phyloP scores from a whole-genome alignment of 2,113 vertebrate species.

The Ondatra zibethicus region DNA sequence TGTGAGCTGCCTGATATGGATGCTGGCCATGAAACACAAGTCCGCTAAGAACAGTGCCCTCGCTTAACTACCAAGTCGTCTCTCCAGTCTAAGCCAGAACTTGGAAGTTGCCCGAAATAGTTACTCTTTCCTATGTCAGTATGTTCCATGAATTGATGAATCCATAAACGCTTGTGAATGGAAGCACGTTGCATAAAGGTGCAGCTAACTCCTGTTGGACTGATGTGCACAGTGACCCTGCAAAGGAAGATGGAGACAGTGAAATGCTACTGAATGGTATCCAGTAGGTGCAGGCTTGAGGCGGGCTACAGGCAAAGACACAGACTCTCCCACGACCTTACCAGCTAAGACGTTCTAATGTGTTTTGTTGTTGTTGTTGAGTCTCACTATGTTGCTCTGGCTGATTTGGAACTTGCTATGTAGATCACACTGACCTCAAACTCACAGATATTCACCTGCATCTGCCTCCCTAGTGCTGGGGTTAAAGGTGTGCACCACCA shows the following conservation, averaged over 20 bases:
- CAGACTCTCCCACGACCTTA: no score
- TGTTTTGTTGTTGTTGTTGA: background rate
- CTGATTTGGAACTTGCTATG: background rate
- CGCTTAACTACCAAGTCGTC: background rate
- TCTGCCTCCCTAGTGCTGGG: background rate
- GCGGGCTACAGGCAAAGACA: background rate
- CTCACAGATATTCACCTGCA: background rate
- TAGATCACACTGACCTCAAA: background rate
- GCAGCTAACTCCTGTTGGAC: background rate
- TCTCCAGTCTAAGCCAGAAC: no score
- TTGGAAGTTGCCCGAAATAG: background rate
- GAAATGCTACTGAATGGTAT: background rate
- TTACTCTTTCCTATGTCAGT: background rate
- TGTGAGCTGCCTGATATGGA: background rate
- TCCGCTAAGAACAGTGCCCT: background rate
- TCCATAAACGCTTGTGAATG: background rate
- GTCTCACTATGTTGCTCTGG: background rate
- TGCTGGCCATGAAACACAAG: background rate
- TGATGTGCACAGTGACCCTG: background rate
- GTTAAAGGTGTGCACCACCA: background rate
- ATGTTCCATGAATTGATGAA: background rate
- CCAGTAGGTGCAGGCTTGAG: background rate
- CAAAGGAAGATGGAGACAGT: background rate
- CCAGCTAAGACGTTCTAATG: background rate
- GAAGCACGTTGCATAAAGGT: slow-evolving; percentile 14